These are phyloP conservation scores for Himalopsyche anomala DNA, from an alignment of 2,888 invertebrate species.

Conservation along the genomic window DNA sequence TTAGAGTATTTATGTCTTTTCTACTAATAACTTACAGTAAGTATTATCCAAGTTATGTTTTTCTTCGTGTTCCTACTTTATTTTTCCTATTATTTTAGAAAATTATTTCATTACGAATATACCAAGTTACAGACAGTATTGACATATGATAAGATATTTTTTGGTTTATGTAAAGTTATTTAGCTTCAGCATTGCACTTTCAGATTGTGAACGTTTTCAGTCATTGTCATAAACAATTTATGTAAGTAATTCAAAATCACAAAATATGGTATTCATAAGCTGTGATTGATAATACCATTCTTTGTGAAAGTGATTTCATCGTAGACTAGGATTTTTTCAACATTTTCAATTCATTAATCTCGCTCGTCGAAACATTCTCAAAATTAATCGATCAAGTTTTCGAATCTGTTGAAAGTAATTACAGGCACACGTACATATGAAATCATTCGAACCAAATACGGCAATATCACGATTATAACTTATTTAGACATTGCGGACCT, in stretches of 20 bases:
- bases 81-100: too few relatives aligned
- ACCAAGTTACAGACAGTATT: too few relatives aligned
- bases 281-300: constrained; percentile 5
- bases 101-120: too few relatives aligned
- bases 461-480: not conserved
- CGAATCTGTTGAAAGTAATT: constrained; percentile 11
- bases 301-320: constrained; percentile 14
- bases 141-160: too few relatives aligned
- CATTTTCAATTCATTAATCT: constrained; percentile 10
- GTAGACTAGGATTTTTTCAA: not conserved
- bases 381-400: constrained; percentile 24
- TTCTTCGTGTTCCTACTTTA: too few relatives aligned
- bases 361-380: not conserved
- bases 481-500: not conserved
- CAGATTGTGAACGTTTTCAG: too few relatives aligned
- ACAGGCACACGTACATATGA: constrained; percentile 14
- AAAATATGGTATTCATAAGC: not conserved
- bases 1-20: too few relatives aligned
- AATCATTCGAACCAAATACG: not conserved
- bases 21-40: too few relatives aligned
- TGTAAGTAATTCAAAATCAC: not conserved
- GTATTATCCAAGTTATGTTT: too few relatives aligned
- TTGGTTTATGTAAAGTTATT: too few relatives aligned
- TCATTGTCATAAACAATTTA: too few relatives aligned
- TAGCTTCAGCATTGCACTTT: too few relatives aligned